A percentile compares a stretch with the other conserved stretches of the same genome.
Conservation (phyloP, 2,888 invertebrate species). For the Atherix ibis region DNA sequence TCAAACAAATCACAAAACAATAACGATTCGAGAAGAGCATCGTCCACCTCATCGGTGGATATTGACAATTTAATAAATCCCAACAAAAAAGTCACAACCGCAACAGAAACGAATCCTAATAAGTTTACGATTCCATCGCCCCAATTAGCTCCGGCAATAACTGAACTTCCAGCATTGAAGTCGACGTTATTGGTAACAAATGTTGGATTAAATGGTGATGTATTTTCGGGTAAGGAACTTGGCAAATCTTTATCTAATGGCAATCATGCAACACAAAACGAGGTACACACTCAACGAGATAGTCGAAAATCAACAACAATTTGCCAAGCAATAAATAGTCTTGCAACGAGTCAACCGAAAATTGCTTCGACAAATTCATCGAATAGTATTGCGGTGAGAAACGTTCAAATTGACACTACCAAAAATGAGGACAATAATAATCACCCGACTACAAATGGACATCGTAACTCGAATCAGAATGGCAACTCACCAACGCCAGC, state of each 20-base stretch:
- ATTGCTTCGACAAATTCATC: too few species aligned
- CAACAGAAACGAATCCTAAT: constrained; percentile 3
- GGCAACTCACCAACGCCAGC: neutral
- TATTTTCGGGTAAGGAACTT: too few species aligned
- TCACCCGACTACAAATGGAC: neutral
- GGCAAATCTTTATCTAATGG: too few species aligned
- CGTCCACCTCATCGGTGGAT: neutral
- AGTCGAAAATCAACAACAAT: neutral
- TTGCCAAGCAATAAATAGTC: neutral
- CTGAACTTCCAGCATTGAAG: too few species aligned
- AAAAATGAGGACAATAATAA: neutral
- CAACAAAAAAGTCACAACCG: neutral
- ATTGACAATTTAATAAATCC: neutral
- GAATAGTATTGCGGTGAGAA: too few species aligned
- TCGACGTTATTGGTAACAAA: too few species aligned
- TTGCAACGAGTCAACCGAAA: too few species aligned
- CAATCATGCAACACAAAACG: too few species aligned
- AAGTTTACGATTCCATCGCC: too few species aligned
- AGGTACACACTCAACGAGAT: too few species aligned
- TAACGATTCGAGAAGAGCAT: neutral
- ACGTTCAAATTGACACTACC: neutral
- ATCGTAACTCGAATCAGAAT: constrained; percentile 1
- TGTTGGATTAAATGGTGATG: too few species aligned
- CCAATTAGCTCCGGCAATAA: too few species aligned
- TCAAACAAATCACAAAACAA: constrained; percentile 2